Base-by-base conservation (phyloP, 2,888 invertebrate species). In the Griposia aprilina region DNA sequence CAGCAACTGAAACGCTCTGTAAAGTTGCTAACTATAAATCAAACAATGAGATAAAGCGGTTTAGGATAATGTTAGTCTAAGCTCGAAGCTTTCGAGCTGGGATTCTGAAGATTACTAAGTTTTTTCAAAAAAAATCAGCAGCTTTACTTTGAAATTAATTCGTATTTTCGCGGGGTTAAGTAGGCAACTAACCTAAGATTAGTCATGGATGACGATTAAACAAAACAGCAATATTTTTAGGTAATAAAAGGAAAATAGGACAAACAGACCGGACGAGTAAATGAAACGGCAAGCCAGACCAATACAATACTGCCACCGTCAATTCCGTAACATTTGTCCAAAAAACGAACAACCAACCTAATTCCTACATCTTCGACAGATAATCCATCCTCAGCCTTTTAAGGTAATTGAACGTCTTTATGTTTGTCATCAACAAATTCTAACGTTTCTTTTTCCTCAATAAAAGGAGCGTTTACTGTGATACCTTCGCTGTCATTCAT, bases 331-430 rank as follows among this genome's bases (percentile, higher is more conserved):
- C 75, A 89, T 89, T 88, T 79, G 76, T 86, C 79, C 66, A 77
- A 88, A 88, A 85, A 89, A 78, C 84, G 84, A 82, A 78, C 77
- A 78, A 65, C 78, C 72, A 74, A 82, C 71, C 78, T 82, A 87
- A 88, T 85, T 89, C 76, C 76, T 76, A 80, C 82, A 81, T 82
- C 70, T 85, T 81, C 77, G 85, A 84, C 82, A 82, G 83, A 85
- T 85, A 84, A 89, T 88, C 87, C 81, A 87, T 88, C 78, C 65
- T 80, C 80, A 83, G 82, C 81, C 87, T 89, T 87, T 87, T 89
- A 88, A 88, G 90, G 89, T 88, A 87, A 90, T 89, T 90, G 90
- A 86, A 90, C 85, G 78, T 83, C 84, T 90, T 88, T 86, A 87
- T 88, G 79, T 89, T 89, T 85, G 83, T 82, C 79, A 84, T 85